These are phyloP conservation scores for Halyomorpha halys DNA, from an alignment of 1,140 invertebrate species.

Conservation along the genomic window DNA sequence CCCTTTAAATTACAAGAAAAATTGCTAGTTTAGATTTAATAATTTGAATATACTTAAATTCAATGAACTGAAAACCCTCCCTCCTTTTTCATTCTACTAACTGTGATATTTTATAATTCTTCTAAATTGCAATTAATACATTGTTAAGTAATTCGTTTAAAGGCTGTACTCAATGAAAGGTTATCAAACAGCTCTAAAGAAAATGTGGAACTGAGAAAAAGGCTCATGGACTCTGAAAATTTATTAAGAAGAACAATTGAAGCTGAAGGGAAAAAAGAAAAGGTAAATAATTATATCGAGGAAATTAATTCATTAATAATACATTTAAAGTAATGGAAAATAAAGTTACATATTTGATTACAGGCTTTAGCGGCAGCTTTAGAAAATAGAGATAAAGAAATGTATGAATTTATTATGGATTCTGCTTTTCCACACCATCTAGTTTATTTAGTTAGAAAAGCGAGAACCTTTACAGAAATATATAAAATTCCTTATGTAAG, in stretches of 20 bases:
- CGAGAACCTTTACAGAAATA: constrained; percentile 18
- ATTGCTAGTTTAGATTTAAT: too few species aligned
- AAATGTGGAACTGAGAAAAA: constrained; percentile 1
- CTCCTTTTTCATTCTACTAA: too few species aligned
- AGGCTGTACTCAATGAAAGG: background rate
- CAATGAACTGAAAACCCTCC: too few species aligned
- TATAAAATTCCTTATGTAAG: constrained; percentile 27
- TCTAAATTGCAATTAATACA: background rate
- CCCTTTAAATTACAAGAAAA: too few species aligned
- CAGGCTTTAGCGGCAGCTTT: constrained; percentile 10
- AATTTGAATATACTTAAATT: too few species aligned
- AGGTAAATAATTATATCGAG: too few species aligned
- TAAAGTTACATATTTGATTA: background rate
- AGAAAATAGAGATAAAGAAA: constrained; percentile 8
- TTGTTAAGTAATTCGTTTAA: background rate
- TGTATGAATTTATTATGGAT: constrained; percentile 24
- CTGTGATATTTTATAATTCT: too few species aligned
- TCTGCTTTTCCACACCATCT: constrained; percentile 18
- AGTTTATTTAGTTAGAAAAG: constrained; percentile 24
- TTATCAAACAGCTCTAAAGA: constrained; percentile 6
- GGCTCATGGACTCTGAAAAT: background rate
- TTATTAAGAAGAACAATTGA: too few species aligned
- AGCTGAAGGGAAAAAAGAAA: too few species aligned
- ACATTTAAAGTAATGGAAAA: background rate
- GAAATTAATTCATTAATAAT: too few species aligned